phyloP scores from a whole-genome alignment of 2,113 vertebrate species.

The Acrocephalus kingi region DNA sequence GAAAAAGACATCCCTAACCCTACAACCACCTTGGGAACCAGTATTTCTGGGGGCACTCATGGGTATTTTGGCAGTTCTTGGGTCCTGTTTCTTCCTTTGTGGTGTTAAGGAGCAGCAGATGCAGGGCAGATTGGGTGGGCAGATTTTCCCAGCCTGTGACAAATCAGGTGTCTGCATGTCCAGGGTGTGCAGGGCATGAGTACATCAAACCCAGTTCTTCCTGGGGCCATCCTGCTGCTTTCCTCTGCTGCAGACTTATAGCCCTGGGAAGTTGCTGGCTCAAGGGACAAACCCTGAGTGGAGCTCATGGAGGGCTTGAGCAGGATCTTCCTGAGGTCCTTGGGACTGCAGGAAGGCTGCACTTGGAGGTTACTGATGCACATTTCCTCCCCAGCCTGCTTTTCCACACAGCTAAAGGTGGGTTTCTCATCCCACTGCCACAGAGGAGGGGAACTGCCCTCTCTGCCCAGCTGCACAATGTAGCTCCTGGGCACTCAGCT shows the following conservation, averaged over 20 bases:
- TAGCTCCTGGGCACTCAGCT: rapidly evolving
- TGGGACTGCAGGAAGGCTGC: background rate
- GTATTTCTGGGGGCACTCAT: background rate
- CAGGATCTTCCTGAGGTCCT: rapidly evolving
- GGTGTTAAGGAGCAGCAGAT: rapidly evolving
- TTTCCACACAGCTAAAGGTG: background rate
- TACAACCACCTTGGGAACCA: background rate
- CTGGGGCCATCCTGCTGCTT: background rate
- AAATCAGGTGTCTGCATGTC: background rate
- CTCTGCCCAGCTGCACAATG: background rate
- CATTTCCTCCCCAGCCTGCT: background rate
- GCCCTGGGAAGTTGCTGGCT: background rate
- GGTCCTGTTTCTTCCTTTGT: rapidly evolving
- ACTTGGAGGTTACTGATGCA: background rate
- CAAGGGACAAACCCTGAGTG: background rate
- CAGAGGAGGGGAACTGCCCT: background rate
- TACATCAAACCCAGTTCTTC: background rate
- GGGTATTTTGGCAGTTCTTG: rapidly evolving
- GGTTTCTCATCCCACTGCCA: background rate
- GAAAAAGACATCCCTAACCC: background rate
- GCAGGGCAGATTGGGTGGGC: no score
- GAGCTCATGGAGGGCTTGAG: rapidly evolving
- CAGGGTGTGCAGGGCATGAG: background rate
- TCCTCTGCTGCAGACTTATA: background rate
- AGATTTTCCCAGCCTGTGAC: background rate